Conservation (phyloP, 2,888 invertebrate species). For the Dorcus parallelipipedus region DNA sequence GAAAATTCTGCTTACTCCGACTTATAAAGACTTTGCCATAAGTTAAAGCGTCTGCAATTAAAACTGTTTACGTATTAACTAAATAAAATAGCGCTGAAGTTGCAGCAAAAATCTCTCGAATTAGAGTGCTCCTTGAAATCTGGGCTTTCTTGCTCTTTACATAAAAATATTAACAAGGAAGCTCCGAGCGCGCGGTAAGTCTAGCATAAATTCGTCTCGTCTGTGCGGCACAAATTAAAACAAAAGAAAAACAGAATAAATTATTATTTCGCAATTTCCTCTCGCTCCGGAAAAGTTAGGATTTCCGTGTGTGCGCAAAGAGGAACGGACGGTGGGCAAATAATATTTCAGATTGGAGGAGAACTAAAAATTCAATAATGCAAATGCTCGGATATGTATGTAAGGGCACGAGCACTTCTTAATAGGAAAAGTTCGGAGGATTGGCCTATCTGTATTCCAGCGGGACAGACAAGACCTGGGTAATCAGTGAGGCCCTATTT, state of each 20-base stretch:
- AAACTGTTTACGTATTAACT: slow-evolving; percentile 7
- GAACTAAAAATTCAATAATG: slow-evolving; percentile 41
- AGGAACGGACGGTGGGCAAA: slow-evolving; percentile 5
- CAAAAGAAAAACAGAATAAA: slow-evolving; percentile 14
- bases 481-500: slow-evolving; percentile 42
- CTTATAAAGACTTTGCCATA: neutral
- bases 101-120: slow-evolving; percentile 25
- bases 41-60: slow-evolving; percentile 2
- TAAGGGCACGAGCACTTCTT: slow-evolving; percentile 41
- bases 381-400: slow-evolving; percentile 46
- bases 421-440: slow-evolving; percentile 44
- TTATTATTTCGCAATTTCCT: neutral
- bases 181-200: slow-evolving; percentile 30
- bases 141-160: slow-evolving; percentile 28
- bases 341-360: slow-evolving; percentile 21
- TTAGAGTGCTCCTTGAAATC: slow-evolving; percentile 32
- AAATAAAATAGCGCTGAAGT: slow-evolving; percentile 3
- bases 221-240: slow-evolving; percentile 25
- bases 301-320: neutral
- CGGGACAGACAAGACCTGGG: slow-evolving; percentile 40
- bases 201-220: slow-evolving; percentile 31
- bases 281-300: no score
- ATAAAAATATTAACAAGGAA: slow-evolving; percentile 35
- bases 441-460: slow-evolving; percentile 44
- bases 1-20: no score